These are phyloP conservation scores for Drosophila paracracens DNA, from an alignment of 2,888 invertebrate genomes.

Conservation along the genomic window DNA sequence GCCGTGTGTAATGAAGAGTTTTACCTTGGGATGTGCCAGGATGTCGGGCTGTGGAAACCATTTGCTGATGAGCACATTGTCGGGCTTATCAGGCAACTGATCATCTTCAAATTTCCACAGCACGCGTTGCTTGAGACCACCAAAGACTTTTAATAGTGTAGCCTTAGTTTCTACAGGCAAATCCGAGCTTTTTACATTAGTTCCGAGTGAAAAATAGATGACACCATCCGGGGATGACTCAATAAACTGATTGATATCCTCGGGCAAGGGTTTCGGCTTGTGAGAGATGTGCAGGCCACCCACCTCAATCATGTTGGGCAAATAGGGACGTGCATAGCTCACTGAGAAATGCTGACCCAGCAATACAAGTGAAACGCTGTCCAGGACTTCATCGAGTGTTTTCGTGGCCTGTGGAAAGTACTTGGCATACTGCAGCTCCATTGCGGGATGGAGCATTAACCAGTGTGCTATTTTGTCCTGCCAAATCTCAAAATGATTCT, in stretches of 20 bases:
- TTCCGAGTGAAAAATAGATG: slow-evolving; percentile 85
- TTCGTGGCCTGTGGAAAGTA: slow-evolving; percentile 71
- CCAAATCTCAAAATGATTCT: slow-evolving; percentile 69
- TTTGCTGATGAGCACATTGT: slow-evolving; percentile 79
- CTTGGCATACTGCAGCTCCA: slow-evolving; percentile 61
- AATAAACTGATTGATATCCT: slow-evolving; percentile 81
- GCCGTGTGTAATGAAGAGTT: slow-evolving; percentile 86
- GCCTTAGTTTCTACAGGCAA: slow-evolving; percentile 66
- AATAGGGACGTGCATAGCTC: slow-evolving; percentile 76
- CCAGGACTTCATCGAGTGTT: slow-evolving; percentile 59
- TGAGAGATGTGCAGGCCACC: slow-evolving; percentile 82
- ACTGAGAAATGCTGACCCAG: slow-evolving; percentile 82
- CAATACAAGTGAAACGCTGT: slow-evolving; percentile 79
- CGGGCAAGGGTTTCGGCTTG: slow-evolving; percentile 69
- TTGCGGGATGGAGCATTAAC: slow-evolving; percentile 70
- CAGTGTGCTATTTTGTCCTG: slow-evolving; percentile 55
- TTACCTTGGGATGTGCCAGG: slow-evolving; percentile 85
- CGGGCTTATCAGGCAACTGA: slow-evolving; percentile 72
- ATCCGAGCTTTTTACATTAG: slow-evolving; percentile 78
- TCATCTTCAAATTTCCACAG: slow-evolving; percentile 85
- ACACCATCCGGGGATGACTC: slow-evolving; percentile 84
- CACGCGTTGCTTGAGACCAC: slow-evolving; percentile 69
- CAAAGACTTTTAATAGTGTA: slow-evolving; percentile 57
- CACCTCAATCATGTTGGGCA: slow-evolving; percentile 84
- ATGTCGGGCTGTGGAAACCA: slow-evolving; percentile 85